Conservation (phyloP, 1,140 invertebrate species). For the Zaprionus gabonicus region DNA sequence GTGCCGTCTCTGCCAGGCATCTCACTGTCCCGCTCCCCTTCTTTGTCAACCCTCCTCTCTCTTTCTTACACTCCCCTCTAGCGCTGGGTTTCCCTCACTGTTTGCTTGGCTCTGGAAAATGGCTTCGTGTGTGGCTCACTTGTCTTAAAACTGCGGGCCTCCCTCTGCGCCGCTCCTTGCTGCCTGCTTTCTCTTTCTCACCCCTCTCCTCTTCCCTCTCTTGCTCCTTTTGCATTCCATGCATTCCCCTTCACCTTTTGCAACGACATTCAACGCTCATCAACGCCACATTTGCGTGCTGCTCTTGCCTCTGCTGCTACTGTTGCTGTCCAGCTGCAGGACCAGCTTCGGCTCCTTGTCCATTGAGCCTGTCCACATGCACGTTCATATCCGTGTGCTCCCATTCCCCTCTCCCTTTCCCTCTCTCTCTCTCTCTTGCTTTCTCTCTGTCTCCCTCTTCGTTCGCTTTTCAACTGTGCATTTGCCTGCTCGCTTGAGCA, state of each 20-base stretch:
- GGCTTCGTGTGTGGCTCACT: slow-evolving; percentile 13
- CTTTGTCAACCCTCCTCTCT: background rate
- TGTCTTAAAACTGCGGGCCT: slow-evolving; percentile 17
- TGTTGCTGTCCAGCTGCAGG: slow-evolving; percentile 6
- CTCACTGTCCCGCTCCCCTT: background rate
- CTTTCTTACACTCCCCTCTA: background rate
- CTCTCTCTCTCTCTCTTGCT: background rate
- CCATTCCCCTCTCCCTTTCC: slow-evolving; percentile 7
- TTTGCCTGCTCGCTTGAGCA: slow-evolving; percentile 80
- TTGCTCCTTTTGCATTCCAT: background rate
- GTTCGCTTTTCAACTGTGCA: slow-evolving; percentile 62
- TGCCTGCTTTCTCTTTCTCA: background rate
- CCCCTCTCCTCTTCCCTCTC: background rate
- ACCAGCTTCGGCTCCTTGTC: slow-evolving; percentile 9
- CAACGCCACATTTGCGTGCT: slow-evolving; percentile 77
- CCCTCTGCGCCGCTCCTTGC: background rate
- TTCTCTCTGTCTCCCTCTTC: slow-evolving; percentile 7
- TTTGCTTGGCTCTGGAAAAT: slow-evolving; percentile 32
- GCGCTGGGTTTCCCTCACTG: slow-evolving; percentile 10
- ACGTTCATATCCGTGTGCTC: slow-evolving; percentile 12
- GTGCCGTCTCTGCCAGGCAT: slow-evolving; percentile 13
- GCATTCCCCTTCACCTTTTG: slow-evolving; percentile 34
- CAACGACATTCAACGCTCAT: slow-evolving; percentile 65
- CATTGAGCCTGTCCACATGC: slow-evolving; percentile 6
- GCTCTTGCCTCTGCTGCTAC: background rate